Conservation (phyloP, 2,113 vertebrate species). For the Lycaon pictus region DNA sequence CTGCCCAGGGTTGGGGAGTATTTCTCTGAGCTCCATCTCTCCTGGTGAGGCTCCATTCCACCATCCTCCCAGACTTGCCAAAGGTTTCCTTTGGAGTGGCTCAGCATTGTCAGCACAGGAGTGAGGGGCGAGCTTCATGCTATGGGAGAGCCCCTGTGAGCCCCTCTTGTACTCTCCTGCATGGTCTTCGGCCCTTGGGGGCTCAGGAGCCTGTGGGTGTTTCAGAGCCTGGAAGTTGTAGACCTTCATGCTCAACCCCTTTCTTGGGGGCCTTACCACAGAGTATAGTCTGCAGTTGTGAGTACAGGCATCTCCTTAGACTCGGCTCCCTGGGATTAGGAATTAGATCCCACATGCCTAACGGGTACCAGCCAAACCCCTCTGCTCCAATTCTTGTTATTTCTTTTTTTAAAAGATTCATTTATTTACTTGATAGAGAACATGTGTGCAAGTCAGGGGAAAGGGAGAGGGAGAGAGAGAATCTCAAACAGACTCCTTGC, state of each 20-base stretch:
- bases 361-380: accelerated
- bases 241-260: neutral
- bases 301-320: neutral
- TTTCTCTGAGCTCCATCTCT: neutral
- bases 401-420: neutral
- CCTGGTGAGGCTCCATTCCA: too few relatives aligned
- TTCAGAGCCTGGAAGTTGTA: neutral
- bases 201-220: neutral
- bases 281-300: accelerated
- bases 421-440: neutral
- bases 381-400: neutral
- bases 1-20: neutral
- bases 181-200: too few relatives aligned
- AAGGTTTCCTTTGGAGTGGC: neutral
- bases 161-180: too few relatives aligned
- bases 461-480: neutral
- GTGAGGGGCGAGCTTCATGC: neutral
- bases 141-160: too few relatives aligned
- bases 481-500: neutral
- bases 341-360: too few relatives aligned
- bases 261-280: neutral
- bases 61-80: accelerated
- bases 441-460: neutral
- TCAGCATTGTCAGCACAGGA: accelerated
- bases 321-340: neutral